These are phyloP conservation scores for Cheilinus undulatus DNA, from an alignment of 2,113 vertebrate genomes.

Conservation along the genomic window DNA sequence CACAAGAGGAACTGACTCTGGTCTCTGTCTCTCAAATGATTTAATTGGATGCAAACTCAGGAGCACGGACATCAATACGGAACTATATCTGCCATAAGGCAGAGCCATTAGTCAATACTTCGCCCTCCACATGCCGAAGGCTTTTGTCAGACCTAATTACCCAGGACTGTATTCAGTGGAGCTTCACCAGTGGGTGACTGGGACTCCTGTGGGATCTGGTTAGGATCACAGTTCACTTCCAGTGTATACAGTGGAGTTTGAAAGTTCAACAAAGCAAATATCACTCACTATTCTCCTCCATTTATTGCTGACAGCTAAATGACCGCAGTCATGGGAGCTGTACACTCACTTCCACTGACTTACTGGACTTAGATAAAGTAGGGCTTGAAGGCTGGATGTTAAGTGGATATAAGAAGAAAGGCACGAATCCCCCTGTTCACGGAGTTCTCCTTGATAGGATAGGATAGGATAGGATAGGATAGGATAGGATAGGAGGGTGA, in stretches of 20 bases:
- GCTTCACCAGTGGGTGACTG: slow-evolving; percentile 73
- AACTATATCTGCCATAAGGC: slow-evolving; percentile 81
- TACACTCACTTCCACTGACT: slow-evolving; percentile 35
- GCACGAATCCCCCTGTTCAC: not conserved
- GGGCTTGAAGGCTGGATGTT: slow-evolving; percentile 2
- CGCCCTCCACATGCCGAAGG: slow-evolving; percentile 67
- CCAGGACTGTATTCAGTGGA: slow-evolving; percentile 80
- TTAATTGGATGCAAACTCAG: slow-evolving; percentile 84
- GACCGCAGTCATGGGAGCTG: slow-evolving; percentile 45
- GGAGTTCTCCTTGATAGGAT: not conserved
- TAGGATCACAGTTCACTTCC: slow-evolving; percentile 77
- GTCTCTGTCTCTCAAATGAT: slow-evolving; percentile 82
- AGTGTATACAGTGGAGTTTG: slow-evolving; percentile 67
- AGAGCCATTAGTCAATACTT: slow-evolving; percentile 79
- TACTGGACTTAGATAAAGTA: slow-evolving; percentile 5
- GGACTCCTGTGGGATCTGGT: slow-evolving; percentile 78
- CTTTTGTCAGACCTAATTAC: slow-evolving; percentile 79
- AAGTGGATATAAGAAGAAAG: slow-evolving; percentile 12
- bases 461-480: too few relatives aligned
- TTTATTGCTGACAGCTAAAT: slow-evolving; percentile 65
- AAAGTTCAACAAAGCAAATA: slow-evolving; percentile 76
- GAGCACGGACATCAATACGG: slow-evolving; percentile 78
- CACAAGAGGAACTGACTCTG: slow-evolving; percentile 77
- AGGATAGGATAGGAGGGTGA: too few relatives aligned
- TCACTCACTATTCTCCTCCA: slow-evolving; percentile 62